phyloP scores from a whole-genome alignment of 2,888 invertebrate species.

The Eustalomyia histrio region DNA sequence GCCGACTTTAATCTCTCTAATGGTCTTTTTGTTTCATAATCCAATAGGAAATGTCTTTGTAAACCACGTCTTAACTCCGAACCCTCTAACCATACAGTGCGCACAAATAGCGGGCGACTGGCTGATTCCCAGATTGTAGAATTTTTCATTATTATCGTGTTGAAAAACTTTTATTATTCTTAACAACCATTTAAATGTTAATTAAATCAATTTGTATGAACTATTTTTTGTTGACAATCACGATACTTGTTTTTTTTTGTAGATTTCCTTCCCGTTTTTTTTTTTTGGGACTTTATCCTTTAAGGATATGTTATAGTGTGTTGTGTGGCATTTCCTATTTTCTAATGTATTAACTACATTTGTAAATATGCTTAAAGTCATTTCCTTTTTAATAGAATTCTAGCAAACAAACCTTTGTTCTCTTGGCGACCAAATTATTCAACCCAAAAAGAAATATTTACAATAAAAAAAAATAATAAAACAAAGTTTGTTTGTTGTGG shows the following conservation, averaged over 20 bases:
- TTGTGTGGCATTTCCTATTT: background rate
- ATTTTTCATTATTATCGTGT: conserved; percentile 77
- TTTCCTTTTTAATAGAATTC: conserved; percentile 57
- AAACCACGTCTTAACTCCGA: conserved; percentile 81
- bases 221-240: background rate
- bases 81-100: conserved; percentile 84
- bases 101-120: conserved; percentile 83
- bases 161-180: conserved; percentile 16
- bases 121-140: conserved; percentile 83
- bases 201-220: conserved; percentile 3
- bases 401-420: conserved; percentile 68
- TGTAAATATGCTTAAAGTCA: background rate
- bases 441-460: conserved; percentile 20
- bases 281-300: background rate
- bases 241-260: background rate
- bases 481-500: conserved; percentile 59
- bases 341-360: conserved; percentile 51
- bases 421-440: conserved; percentile 71
- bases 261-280: background rate
- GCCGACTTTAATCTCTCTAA: conserved; percentile 37
- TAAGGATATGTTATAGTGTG: conserved; percentile 1
- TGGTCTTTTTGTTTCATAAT: conserved; percentile 74
- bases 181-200: conserved; percentile 34
- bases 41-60: conserved; percentile 77
- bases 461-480: too few relatives aligned